Evolutionary conservation across 2,113 vertebrate genomes (phyloP).

Genomic region (Willisornis vidua): DNA sequence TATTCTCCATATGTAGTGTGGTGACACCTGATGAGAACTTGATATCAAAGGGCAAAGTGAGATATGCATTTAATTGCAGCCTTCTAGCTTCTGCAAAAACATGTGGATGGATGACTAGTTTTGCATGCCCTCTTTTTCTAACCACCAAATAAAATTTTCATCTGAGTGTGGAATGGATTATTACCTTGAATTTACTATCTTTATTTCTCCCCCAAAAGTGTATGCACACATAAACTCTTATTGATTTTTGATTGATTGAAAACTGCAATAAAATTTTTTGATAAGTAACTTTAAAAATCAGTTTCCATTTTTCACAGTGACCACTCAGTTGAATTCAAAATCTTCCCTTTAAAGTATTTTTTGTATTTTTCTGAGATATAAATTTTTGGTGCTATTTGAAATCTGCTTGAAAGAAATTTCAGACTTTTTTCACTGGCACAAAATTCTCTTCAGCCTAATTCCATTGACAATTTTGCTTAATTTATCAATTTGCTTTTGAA

Average conservation of each 20-base stretch:
- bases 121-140: neutral
- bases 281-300: neutral
- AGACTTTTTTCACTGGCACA: neutral
- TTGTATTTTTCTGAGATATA: neutral
- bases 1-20: neutral
- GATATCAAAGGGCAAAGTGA: neutral
- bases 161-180: neutral
- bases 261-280: neutral
- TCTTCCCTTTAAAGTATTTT: neutral
- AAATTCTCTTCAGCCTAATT: neutral
- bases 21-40: conserved; percentile 15
- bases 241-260: neutral
- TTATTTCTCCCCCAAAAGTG: neutral
- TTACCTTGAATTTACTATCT: neutral
- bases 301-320: neutral
- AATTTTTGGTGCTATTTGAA: neutral
- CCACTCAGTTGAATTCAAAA: neutral
- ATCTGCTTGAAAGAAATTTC: neutral
- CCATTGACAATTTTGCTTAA: neutral
- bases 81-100: neutral
- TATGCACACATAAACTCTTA: neutral
- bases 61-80: neutral
- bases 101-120: neutral
- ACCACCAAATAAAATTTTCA: neutral
- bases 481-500: neutral